Evolutionary conservation across 2,113 vertebrate species (phyloP).

Genomic region (Semicossyphus pulcher): DNA sequence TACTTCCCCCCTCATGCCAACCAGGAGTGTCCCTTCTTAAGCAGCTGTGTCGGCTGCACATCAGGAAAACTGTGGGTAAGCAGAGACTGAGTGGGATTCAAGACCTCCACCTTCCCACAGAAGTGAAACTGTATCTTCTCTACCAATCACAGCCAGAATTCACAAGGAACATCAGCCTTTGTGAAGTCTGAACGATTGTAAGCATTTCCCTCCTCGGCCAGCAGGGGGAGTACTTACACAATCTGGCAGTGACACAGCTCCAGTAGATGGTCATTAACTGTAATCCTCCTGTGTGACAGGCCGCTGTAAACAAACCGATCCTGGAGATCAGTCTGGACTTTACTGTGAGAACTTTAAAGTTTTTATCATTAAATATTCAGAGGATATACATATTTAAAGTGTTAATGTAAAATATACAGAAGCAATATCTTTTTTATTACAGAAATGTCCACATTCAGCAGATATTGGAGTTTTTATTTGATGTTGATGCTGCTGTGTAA

Average conservation of each 20-base stretch:
- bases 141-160: slow-evolving; percentile 75
- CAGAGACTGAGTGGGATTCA: slow-evolving; percentile 81
- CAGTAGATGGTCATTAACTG: background rate
- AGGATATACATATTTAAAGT: background rate
- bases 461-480: no score
- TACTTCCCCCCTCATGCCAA: slow-evolving; percentile 27
- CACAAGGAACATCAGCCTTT: no score
- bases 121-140: slow-evolving; percentile 87
- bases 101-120: slow-evolving; percentile 81
- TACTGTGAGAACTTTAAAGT: background rate
- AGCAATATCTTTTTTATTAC: background rate
- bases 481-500: background rate
- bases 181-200: background rate
- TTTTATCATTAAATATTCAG: background rate
- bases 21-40: slow-evolving; percentile 84
- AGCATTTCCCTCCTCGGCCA: slow-evolving; percentile 16
- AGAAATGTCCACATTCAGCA: background rate
- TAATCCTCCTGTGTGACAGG: background rate
- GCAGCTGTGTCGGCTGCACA: slow-evolving; percentile 87
- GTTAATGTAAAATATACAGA: no score
- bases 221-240: slow-evolving; percentile 67
- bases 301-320: background rate
- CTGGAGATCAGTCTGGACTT: background rate
- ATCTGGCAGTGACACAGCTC: background rate
- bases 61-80: slow-evolving; percentile 86